Conservation (phyloP, 2,113 vertebrate genomes). For the Hassar affinis region DNA sequence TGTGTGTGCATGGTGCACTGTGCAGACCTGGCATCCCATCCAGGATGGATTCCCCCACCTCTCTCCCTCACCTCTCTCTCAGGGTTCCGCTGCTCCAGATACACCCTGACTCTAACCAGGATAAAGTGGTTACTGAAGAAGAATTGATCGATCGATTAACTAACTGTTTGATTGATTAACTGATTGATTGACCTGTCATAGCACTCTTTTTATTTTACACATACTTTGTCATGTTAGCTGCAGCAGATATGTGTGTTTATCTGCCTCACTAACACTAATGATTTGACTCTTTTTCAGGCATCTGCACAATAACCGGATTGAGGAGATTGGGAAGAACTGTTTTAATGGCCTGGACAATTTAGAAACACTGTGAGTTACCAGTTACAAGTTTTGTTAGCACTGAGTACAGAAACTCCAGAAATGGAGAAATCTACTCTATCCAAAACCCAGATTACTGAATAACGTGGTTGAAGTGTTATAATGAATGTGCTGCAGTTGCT, state of each 20-base stretch:
- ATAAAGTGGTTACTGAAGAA: not conserved
- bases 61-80: not conserved
- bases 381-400: not conserved
- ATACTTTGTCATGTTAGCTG: not conserved
- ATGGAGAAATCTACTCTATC: not conserved
- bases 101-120: not conserved
- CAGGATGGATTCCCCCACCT: not conserved
- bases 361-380: conserved; percentile 91
- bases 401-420: not conserved
- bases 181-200: not conserved
- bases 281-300: conserved; percentile 73
- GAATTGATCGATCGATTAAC: not conserved
- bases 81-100: not conserved
- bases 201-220: not conserved
- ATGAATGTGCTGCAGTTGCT: conserved; percentile 4
- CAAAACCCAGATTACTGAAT: not conserved
- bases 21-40: not conserved
- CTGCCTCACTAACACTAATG: not conserved
- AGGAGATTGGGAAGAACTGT: conserved; percentile 82
- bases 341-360: conserved; percentile 91
- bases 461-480: not conserved
- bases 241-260: no score
- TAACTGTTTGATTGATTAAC: not conserved
- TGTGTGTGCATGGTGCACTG: not conserved
- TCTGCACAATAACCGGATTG: conserved; percentile 97